Percentiles rank a stretch among this genome's conserved stretches.
Conservation (phyloP, 2,888 invertebrate genomes). For the Koerneria pararmatus region DNA sequence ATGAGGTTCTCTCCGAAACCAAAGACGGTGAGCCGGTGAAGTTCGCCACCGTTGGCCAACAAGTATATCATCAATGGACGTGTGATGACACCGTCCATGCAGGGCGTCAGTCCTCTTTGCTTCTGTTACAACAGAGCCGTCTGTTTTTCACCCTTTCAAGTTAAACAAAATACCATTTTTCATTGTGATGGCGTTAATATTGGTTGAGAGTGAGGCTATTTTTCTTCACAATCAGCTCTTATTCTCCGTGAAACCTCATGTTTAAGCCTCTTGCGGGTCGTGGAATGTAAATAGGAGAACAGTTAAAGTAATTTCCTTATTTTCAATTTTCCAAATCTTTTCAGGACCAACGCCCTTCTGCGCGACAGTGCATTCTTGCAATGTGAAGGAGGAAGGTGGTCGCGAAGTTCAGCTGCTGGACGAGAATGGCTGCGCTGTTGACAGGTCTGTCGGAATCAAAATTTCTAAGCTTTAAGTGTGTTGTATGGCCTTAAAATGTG, state of each 20-base stretch:
- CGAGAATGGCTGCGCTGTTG: constrained; percentile 55
- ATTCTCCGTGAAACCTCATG: too few species aligned
- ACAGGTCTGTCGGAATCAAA: constrained; percentile 39
- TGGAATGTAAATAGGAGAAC: too few species aligned
- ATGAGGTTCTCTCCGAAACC: constrained; percentile 22
- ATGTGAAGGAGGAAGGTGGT: constrained; percentile 48
- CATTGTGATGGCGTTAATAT: too few species aligned
- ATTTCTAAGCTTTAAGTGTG: too few species aligned
- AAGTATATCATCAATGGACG: constrained; percentile 51
- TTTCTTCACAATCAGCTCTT: too few species aligned
- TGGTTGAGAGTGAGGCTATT: too few species aligned
- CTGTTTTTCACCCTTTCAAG: too few species aligned
- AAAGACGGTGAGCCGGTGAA: constrained; percentile 41
- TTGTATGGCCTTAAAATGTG: too few species aligned
- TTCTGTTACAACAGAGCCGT: neutral
- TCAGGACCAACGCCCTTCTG: constrained; percentile 45
- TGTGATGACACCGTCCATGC: constrained; percentile 30
- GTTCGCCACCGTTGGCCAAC: constrained; percentile 49
- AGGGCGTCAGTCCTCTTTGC: too few species aligned
- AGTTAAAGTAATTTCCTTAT: neutral
- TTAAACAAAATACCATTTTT: too few species aligned
- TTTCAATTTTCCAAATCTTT: constrained; percentile 6
- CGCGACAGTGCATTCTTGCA: constrained; percentile 52
- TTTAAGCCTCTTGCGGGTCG: too few species aligned
- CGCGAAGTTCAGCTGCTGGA: constrained; percentile 51